Conservation (phyloP, 2,797 vertebrate genomes). For the Siniperca undulata region DNA sequence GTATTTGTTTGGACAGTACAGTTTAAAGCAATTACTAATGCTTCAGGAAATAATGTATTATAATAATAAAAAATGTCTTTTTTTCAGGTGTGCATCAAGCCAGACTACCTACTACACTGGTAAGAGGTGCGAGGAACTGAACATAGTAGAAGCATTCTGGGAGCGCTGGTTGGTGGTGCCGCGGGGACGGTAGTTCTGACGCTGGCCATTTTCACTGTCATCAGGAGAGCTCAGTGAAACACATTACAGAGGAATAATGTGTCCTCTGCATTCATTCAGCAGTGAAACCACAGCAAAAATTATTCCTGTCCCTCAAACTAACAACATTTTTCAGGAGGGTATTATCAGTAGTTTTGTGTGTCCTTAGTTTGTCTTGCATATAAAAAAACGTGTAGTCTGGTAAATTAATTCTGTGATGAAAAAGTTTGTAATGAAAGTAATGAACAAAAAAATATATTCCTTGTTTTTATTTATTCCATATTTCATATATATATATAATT, state of each 20-base stretch:
- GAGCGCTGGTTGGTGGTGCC: constrained; percentile 82
- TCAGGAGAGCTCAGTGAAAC: constrained; percentile 68
- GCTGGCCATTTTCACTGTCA: constrained; percentile 75
- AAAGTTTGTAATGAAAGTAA: constrained; percentile 12
- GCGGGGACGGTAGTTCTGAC: constrained; percentile 82
- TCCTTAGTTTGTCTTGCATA: constrained; percentile 1
- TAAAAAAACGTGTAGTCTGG: neutral
- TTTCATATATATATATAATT: neutral
- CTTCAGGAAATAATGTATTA: neutral
- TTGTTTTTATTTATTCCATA: constrained; percentile 55
- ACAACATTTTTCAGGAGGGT: neutral
- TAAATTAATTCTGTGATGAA: constrained; percentile 3
- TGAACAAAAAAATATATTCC: constrained; percentile 8
- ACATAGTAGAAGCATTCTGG: constrained; percentile 81
- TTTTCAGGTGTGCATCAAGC: constrained; percentile 86
- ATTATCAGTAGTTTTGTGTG: neutral
- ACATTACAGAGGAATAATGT: neutral
- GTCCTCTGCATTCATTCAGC: constrained; percentile 1
- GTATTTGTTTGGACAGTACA: neutral
- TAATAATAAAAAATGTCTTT: neutral
- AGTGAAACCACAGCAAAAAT: neutral
- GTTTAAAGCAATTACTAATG: neutral
- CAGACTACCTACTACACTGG: constrained; percentile 86
- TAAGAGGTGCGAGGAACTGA: constrained; percentile 84
- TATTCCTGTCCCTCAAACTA: neutral